These are phyloP conservation scores for Seriola rivoliana DNA, from an alignment of 2,113 vertebrate species.

Conservation along the genomic window DNA sequence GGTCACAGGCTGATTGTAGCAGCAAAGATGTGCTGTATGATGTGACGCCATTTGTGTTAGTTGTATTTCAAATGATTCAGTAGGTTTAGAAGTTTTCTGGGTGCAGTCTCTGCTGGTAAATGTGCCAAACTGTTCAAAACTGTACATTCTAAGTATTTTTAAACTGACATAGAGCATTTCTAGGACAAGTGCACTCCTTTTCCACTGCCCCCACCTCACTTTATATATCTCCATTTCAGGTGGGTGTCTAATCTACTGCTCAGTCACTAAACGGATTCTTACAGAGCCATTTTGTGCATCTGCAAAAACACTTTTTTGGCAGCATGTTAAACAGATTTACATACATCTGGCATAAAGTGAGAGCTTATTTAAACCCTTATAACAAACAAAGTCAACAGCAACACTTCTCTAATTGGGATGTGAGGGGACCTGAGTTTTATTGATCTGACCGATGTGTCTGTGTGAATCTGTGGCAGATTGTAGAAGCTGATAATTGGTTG, in stretches of 20 bases:
- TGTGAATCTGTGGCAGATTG: slow-evolving; percentile 45
- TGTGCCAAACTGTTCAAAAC: slow-evolving; percentile 61
- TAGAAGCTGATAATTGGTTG: slow-evolving; percentile 46
- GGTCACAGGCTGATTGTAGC: slow-evolving; percentile 7
- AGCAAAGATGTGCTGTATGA: neutral
- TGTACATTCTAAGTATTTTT: slow-evolving; percentile 72
- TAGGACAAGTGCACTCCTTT: slow-evolving; percentile 67
- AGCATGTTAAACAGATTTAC: neutral
- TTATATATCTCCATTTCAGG: slow-evolving; percentile 56
- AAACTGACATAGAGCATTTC: slow-evolving; percentile 71
- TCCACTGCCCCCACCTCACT: slow-evolving; percentile 45
- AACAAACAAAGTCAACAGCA: neutral
- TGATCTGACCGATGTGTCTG: slow-evolving; percentile 28
- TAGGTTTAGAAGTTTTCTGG: slow-evolving; percentile 9
- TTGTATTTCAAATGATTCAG: neutral
- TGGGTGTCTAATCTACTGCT: slow-evolving; percentile 47
- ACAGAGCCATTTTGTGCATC: slow-evolving; percentile 32
- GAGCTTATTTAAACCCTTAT: neutral
- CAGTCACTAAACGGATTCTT: slow-evolving; percentile 37
- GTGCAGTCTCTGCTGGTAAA: slow-evolving; percentile 44
- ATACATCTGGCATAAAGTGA: neutral
- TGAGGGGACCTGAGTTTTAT: neutral
- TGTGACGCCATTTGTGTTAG: slow-evolving; percentile 2
- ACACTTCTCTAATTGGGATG: neutral
- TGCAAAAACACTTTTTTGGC: neutral